A percentile compares a stretch with the other conserved stretches of the same genome.
Conservation (phyloP, 37 sponge, comb jelly and placozoan genomes). For the Crambe crambe region DNA sequence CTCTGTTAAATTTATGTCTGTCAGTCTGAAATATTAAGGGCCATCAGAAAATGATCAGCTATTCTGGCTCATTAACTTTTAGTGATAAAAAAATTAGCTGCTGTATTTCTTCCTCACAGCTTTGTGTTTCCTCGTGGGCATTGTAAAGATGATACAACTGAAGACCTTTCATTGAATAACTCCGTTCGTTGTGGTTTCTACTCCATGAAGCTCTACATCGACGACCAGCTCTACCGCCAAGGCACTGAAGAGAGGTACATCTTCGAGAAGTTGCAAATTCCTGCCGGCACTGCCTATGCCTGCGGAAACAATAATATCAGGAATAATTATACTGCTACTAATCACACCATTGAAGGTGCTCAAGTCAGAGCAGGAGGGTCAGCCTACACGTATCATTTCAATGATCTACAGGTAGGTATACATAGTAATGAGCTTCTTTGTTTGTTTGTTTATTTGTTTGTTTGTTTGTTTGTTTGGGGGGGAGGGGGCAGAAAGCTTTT, state of each 20-base stretch:
- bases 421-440: too few relatives aligned
- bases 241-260: background rate
- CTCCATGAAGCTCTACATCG: background rate
- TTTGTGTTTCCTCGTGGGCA: background rate
- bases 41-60: too few relatives aligned
- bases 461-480: too few relatives aligned
- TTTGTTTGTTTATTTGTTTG: too few relatives aligned
- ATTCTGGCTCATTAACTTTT: too few relatives aligned
- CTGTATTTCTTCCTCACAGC: background rate
- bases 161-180: background rate
- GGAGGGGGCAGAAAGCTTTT: too few relatives aligned
- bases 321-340: background rate
- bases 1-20: too few relatives aligned
- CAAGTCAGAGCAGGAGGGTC: too few relatives aligned
- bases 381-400: background rate
- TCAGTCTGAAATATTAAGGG: too few relatives aligned
- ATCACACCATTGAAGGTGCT: background rate
- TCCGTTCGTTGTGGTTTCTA: constrained; percentile 8
- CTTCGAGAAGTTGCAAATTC: constrained; percentile 1
- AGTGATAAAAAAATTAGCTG: too few relatives aligned
- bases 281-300: background rate
- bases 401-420: background rate
- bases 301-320: constrained; percentile 10
- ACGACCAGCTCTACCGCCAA: background rate
- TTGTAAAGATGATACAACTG: background rate